phyloP scores from a whole-genome alignment of 1,140 invertebrate genomes.

The Anastrepha obliqua region DNA sequence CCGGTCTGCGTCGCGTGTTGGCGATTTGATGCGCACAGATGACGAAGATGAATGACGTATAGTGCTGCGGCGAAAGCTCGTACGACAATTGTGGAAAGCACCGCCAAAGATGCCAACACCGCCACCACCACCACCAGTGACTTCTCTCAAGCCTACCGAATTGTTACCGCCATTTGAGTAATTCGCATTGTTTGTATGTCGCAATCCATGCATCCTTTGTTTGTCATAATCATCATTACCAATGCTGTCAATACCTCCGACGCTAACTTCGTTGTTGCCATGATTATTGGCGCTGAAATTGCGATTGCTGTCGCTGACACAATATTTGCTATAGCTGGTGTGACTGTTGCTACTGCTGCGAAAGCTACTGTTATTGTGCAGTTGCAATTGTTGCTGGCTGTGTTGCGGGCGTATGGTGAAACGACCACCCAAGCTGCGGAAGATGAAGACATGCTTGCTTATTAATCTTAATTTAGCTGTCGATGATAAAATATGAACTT shows the following conservation, averaged over 20 bases:
- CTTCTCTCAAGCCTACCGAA: conserved; percentile 54
- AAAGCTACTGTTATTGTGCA: conserved; percentile 69
- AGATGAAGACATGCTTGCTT: too few species aligned
- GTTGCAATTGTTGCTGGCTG: conserved; percentile 71
- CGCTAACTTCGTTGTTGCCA: conserved; percentile 21
- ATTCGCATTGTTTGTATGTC: conserved; percentile 39
- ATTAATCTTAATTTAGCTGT: too few species aligned
- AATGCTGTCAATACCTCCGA: conserved; percentile 1
- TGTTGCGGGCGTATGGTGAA: conserved; percentile 78
- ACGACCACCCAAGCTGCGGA: conserved; percentile 77
- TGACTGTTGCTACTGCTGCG: conserved; percentile 45
- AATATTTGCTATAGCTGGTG: conserved; percentile 61
- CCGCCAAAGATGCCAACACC: neutral
- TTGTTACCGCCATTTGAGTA: conserved; percentile 61
- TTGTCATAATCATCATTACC: conserved; percentile 38
- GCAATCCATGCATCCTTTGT: conserved; percentile 56
- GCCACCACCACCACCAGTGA: neutral
- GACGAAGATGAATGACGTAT: conserved; percentile 65
- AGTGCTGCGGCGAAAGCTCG: conserved; percentile 59
- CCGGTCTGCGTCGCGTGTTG: conserved; percentile 8
- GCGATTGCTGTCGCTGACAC: conserved; percentile 54
- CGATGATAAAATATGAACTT: too few species aligned
- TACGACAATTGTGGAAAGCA: conserved; percentile 45
- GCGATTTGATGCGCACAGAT: conserved; percentile 58
- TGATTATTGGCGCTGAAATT: conserved; percentile 33